These are phyloP conservation scores for Melanotaenia maccullochi DNA, from an alignment of 2,797 vertebrate genomes.

Conservation along the genomic window DNA sequence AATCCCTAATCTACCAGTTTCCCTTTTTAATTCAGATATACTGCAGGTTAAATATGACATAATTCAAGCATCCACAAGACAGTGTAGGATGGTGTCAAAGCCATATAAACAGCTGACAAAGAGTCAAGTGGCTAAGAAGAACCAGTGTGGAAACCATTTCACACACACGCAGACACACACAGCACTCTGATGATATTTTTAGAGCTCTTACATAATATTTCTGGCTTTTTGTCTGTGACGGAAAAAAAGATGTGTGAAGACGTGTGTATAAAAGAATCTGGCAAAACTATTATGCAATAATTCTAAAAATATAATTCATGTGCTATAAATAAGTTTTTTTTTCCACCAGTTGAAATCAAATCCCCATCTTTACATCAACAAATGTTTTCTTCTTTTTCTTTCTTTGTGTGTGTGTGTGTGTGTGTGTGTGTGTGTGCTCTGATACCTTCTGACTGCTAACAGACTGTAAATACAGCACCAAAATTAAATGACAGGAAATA, in stretches of 20 bases:
- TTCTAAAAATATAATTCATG: conserved; percentile 60
- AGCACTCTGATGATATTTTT: conserved; percentile 57
- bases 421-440: conserved; percentile 15
- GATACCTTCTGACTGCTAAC: conserved; percentile 39
- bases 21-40: neutral
- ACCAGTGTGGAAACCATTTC: neutral
- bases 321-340: conserved; percentile 66
- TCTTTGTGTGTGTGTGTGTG: too few species aligned
- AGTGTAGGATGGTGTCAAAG: conserved; percentile 14
- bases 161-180: conserved; percentile 26
- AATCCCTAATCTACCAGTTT: neutral
- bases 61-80: conserved; percentile 1
- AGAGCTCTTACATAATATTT: conserved; percentile 63
- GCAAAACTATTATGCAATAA: conserved; percentile 62
- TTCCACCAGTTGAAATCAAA: conserved; percentile 33
- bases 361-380: neutral
- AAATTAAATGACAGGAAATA: conserved; percentile 19
- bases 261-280: conserved; percentile 56
- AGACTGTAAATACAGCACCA: conserved; percentile 18
- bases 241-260: conserved; percentile 43
- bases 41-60: neutral
- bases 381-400: conserved; percentile 35
- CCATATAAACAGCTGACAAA: neutral
- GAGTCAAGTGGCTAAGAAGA: conserved; percentile 12
- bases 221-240: conserved; percentile 23